These are phyloP conservation scores for Sinhomidia bicolor DNA, from an alignment of 2,888 invertebrate genomes.

Conservation along the genomic window DNA sequence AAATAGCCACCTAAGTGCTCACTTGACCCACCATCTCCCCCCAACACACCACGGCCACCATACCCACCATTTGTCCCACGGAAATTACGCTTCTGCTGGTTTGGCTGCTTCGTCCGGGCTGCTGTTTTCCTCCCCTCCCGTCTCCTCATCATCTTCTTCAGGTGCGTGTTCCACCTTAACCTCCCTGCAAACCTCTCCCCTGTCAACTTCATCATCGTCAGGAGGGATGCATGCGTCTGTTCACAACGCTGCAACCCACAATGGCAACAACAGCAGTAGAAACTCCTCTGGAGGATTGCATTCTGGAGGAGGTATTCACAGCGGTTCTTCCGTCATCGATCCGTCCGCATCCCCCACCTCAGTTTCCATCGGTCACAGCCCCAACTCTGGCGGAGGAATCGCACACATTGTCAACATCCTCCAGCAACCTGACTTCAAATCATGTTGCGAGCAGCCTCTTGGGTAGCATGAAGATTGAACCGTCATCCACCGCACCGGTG, in stretches of 20 bases:
- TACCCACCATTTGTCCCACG: constrained; percentile 60
- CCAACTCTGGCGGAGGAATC: constrained; percentile 39
- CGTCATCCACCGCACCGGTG: neutral
- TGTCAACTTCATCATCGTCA: constrained; percentile 54
- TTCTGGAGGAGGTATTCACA: constrained; percentile 29
- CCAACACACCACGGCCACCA: constrained; percentile 71
- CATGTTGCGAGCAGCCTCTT: constrained; percentile 45
- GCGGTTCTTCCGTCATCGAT: neutral
- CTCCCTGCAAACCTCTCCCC: constrained; percentile 68
- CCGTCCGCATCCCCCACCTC: constrained; percentile 28
- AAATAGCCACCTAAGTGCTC: constrained; percentile 57
- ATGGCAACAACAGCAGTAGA: constrained; percentile 2
- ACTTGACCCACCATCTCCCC: constrained; percentile 67
- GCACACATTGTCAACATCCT: constrained; percentile 41
- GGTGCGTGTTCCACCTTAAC: constrained; percentile 66
- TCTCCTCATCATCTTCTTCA: constrained; percentile 66
- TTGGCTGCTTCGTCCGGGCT: constrained; percentile 51
- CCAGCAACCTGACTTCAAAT: constrained; percentile 39
- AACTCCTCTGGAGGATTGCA: constrained; percentile 24
- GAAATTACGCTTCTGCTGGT: constrained; percentile 24
- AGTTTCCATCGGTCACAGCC: constrained; percentile 26
- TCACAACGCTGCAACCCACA: constrained; percentile 28
- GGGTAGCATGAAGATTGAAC: constrained; percentile 71
- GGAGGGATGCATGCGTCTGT: constrained; percentile 28
- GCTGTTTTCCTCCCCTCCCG: constrained; percentile 72